A percentile compares a stretch with the other conserved stretches of the same genome.
Evolutionary conservation across 2,113 vertebrate genomes (phyloP).

Genomic region (Dasyornis broadbenti): DNA sequence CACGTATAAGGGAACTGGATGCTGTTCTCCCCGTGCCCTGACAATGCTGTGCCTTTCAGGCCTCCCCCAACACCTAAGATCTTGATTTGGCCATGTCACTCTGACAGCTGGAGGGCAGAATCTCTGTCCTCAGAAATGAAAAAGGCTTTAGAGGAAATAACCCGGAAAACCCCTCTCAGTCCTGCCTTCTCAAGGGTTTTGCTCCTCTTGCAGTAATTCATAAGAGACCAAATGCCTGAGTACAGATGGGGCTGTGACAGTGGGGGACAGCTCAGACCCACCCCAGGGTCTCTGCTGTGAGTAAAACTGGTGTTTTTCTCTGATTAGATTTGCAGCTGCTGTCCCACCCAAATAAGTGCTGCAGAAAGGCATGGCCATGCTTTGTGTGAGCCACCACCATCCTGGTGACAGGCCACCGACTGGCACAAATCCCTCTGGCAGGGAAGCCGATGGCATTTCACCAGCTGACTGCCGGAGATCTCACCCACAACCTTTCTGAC

Average conservation of each 20-base stretch:
- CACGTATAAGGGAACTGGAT: neutral
- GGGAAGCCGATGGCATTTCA: neutral
- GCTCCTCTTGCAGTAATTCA: neutral
- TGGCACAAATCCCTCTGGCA: neutral
- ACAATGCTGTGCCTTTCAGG: accelerated
- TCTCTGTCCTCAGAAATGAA: neutral
- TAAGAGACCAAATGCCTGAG: neutral
- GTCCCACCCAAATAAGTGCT: neutral
- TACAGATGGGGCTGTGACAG: neutral
- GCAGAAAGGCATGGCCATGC: neutral
- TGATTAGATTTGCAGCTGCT: neutral
- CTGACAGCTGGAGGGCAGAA: neutral
- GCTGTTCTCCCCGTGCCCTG: accelerated
- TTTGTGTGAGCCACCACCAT: accelerated
- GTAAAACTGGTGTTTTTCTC: neutral
- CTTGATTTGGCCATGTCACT: neutral
- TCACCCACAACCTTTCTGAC: neutral
- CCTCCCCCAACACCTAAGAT: neutral
- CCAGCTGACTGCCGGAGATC: accelerated
- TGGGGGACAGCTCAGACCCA: neutral
- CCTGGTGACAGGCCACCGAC: neutral
- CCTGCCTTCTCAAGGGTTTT: neutral
- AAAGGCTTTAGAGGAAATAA: neutral
- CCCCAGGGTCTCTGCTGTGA: neutral
- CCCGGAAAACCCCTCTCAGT: neutral